These are phyloP conservation scores for Apostichopus japonicus DNA, from an alignment of 35 echinoderm and acorn worm genomes.

Conservation along the genomic window DNA sequence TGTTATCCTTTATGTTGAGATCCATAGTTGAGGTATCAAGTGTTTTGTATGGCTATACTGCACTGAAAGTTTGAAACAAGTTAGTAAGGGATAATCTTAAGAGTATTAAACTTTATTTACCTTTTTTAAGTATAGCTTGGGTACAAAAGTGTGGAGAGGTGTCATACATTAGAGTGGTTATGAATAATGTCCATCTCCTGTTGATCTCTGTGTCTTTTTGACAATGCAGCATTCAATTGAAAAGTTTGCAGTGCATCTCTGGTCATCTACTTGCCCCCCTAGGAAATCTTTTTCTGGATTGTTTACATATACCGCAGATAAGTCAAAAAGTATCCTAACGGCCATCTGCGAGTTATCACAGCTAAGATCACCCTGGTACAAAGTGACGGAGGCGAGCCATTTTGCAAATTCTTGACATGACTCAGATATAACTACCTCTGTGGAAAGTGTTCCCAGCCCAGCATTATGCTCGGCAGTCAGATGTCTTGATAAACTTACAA, in stretches of 20 bases:
- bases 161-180: too few species aligned
- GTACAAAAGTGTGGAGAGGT: too few species aligned
- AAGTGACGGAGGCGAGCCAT: conserved; percentile 35
- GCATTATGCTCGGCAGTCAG: neutral
- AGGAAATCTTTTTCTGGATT: neutral
- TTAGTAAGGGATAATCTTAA: too few species aligned
- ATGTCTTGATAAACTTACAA: conserved; percentile 56
- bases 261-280: neutral
- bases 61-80: too few species aligned
- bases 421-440: conserved; percentile 30
- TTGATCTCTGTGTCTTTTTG: too few species aligned
- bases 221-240: neutral
- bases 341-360: conserved; percentile 29
- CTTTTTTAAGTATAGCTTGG: too few species aligned
- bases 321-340: neutral
- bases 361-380: conserved; percentile 18
- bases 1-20: too few species aligned
- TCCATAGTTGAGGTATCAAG: too few species aligned
- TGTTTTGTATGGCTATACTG: too few species aligned
- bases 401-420: conserved; percentile 50
- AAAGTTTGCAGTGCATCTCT: neutral
- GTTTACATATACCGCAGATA: too few species aligned
- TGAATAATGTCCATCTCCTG: too few species aligned
- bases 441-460: neutral
- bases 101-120: too few species aligned